A percentile compares a stretch with the other conserved stretches of the same genome.
Evolutionary conservation across 2,113 vertebrate species (phyloP).

Genomic region (Bujurquina vittata): DNA sequence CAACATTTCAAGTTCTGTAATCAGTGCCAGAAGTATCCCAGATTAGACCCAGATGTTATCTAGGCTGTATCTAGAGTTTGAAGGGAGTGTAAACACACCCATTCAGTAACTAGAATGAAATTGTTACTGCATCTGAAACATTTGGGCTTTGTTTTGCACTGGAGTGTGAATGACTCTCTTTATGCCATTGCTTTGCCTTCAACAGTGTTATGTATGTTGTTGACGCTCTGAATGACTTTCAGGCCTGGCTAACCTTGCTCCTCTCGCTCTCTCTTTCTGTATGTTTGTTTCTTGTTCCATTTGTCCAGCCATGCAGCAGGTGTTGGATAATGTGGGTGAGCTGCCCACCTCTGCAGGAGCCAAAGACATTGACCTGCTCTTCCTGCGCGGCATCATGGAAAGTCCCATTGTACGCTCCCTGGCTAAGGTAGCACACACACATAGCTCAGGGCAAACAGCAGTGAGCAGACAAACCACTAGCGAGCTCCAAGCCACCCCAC

Average conservation of each 20-base stretch:
- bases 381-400: constrained; percentile 98
- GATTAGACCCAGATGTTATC: neutral
- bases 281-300: neutral
- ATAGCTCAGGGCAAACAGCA: constrained; percentile 32
- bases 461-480: constrained; percentile 13
- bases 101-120: neutral
- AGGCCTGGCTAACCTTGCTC: constrained; percentile 24
- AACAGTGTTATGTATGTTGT: constrained; percentile 23
- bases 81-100: neutral
- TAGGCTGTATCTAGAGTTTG: neutral
- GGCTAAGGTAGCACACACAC: constrained; percentile 84
- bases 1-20: neutral
- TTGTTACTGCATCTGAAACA: neutral
- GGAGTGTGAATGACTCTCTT: neutral
- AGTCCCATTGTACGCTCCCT: constrained; percentile 92
- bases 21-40: neutral
- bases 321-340: constrained; percentile 90
- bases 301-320: constrained; percentile 93
- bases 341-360: constrained; percentile 87
- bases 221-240: constrained; percentile 46
- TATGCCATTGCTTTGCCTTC: neutral
- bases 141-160: neutral
- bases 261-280: neutral
- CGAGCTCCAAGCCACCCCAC: neutral
- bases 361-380: constrained; percentile 98